A percentile compares a stretch with the other conserved stretches of the same genome.
Conservation (phyloP, 1,140 invertebrate species). For the Sitophilus oryzae region DNA sequence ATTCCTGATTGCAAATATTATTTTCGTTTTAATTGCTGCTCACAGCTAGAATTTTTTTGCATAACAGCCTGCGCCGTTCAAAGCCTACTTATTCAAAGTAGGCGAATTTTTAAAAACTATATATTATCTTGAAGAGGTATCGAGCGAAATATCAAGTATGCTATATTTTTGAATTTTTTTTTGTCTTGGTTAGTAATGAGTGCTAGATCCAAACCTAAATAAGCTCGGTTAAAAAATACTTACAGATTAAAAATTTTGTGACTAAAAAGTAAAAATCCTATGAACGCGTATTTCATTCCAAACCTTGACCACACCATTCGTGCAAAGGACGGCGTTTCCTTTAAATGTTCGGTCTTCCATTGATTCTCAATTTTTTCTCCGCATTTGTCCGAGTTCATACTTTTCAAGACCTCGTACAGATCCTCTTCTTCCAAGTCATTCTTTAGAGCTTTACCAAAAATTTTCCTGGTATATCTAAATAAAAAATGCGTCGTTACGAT, state of each 20-base stretch:
- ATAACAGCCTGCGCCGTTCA: too few relatives aligned
- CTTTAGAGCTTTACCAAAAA: slow-evolving; percentile 31
- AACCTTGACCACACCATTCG: slow-evolving; percentile 25
- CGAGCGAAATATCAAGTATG: too few relatives aligned
- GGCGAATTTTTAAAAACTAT: too few relatives aligned
- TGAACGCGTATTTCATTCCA: slow-evolving; percentile 25
- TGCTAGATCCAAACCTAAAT: background rate
- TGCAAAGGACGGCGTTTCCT: slow-evolving; percentile 24
- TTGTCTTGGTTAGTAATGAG: too few relatives aligned
- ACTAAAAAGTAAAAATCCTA: slow-evolving; percentile 23
- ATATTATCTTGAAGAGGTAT: too few relatives aligned
- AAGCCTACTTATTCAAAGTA: too few relatives aligned
- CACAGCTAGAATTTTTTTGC: too few relatives aligned
- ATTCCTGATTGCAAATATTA: too few relatives aligned
- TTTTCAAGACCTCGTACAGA: slow-evolving; percentile 31
- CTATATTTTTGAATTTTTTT: too few relatives aligned
- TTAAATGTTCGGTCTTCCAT: slow-evolving; percentile 30
- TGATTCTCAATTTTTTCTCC: slow-evolving; percentile 32
- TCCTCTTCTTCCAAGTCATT: slow-evolving; percentile 33
- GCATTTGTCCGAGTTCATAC: slow-evolving; percentile 27
- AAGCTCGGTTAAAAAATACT: too few relatives aligned
- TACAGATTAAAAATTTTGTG: slow-evolving; percentile 25
- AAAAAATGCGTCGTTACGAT: too few relatives aligned
- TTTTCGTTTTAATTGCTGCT: too few relatives aligned
- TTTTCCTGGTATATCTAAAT: slow-evolving; percentile 30